Base-by-base conservation (phyloP, 2,888 invertebrate species). In the Quadroppia sp. region DNA sequence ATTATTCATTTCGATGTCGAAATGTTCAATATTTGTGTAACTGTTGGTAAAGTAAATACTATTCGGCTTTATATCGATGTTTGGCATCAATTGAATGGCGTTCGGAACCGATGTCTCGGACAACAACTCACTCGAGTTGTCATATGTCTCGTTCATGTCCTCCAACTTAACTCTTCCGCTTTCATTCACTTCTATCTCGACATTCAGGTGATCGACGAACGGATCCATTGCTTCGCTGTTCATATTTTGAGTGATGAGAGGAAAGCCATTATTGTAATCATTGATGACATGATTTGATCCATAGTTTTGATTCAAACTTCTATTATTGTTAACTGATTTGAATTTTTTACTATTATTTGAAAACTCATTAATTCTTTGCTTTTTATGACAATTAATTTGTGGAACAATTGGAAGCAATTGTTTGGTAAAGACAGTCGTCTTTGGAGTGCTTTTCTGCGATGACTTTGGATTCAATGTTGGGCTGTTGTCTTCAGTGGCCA, bases 1-100 rank as follows among this genome's bases (percentile, higher is more conserved):
- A 40, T 67, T 67, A 67, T 67, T 67, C 20, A 67, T 36, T 67
- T 67, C 67, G n/a, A 67, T 67, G 25, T 67, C 67, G n/a, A 67
- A 67, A 20, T 67, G 40, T 40, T 67, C 67, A 15, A 67, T 67
- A 67, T 40, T 67, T 40, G 36, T 67, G 25, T 67, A 67, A 40
- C 23, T 67, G 20, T 67, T 67, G 11, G 67, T 42, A 20, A 67
- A 40, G 20, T 67, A 67, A 67, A 67, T 42, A 67, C 20, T 67
- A 20, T 67, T 67, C 13, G 67, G 67, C 36, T 67, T 40, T 32
- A 59, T 59, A 17, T 59, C 59, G 17, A 61, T 32, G 61, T 61
- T 61, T 32, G 61, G 61, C 61, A 61, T 61, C 36, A 61, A 32
- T 59, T 59, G 59, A 28, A 59, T 2, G 32, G n/a, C 36, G 17